Evolutionary conservation across 2,888 invertebrate species (phyloP), one percentile per base, ranked within the genome.

Genomic region (Callinectes sapidus): DNA sequence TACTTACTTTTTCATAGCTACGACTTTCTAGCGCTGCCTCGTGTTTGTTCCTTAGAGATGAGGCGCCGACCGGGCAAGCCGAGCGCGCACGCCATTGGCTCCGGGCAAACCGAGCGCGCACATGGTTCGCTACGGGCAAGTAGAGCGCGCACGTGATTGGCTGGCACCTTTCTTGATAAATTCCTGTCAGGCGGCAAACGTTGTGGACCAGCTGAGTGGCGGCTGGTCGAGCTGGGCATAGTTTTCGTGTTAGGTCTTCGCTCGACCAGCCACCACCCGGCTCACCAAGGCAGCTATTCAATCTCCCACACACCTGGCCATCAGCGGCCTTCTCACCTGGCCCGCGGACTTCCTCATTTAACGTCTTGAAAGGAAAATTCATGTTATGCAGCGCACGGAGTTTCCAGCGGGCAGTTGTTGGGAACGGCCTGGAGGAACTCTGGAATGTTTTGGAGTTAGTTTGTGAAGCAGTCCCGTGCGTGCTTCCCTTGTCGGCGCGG

Each of bases 1-100:
- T 93, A 93, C 92, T 93, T 92, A 92, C 92, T 92, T 92, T 92
- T 92, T 92, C 92, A 92, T 92, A 92, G 92, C 92, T 93, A 91
- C 92, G 91, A 90, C 92, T 93, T 93, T 93, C 92, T 91, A 93
- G 92, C 88, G 92, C 92, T 93, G 92, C 89, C 91, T 89, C 89
- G 87, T 93, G 88, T 93, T 90, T 93, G 90, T 93, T 88, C 85
- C 90, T 93, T 93, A 87, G 87, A 90, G 90, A 87, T 86, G 90
- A 85, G 87, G 92, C 81, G 91, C 88, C 85, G 77, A 48, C 85
- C 71, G 54, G 87, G 91, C 90, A 81, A 81, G 81, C 81, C 81
- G 35, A 81, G 81, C 35, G 81, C 81, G 81, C 81, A 81, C 81
- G 81, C 16, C 35, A 81, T 35, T 81, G 81, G 32, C 81, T 81